Conservation (phyloP, 53 echinoderm and acorn worm species). For the Henricia sp. region DNA sequence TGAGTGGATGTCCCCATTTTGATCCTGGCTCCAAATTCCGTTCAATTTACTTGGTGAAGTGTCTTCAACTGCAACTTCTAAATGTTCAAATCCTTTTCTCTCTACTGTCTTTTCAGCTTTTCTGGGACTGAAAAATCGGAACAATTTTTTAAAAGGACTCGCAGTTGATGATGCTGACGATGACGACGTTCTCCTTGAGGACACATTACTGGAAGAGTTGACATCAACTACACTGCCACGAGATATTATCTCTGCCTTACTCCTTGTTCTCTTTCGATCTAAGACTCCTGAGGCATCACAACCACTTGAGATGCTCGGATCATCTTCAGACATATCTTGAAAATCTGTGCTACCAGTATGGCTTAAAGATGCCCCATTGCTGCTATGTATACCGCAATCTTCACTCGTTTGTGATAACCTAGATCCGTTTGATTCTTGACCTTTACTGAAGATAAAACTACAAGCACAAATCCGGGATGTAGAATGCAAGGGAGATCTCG, state of each 20-base stretch:
- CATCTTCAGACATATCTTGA: neutral
- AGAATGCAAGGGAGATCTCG: too few species aligned
- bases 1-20: conserved; percentile 1
- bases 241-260: conserved; percentile 17
- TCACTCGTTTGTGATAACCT: neutral
- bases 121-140: conserved; percentile 39
- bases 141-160: conserved; percentile 35
- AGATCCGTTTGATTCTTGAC: neutral
- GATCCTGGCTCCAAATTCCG: conserved; percentile 27
- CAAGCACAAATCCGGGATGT: conserved; percentile 22
- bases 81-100: conserved; percentile 9
- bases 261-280: conserved; percentile 37
- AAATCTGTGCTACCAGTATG: too few species aligned
- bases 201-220: neutral
- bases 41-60: neutral
- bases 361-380: too few species aligned
- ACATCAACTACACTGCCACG: neutral
- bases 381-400: neutral
- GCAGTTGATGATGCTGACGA: neutral
- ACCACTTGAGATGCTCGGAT: neutral
- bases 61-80: conserved; percentile 1
- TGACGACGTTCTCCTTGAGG: neutral
- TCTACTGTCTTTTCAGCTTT: neutral
- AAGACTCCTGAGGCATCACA: neutral
- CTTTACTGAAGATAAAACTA: neutral